Conservation (phyloP, 37 sponge, comb jelly and placozoan species). For the Aplysina aerophoba region DNA sequence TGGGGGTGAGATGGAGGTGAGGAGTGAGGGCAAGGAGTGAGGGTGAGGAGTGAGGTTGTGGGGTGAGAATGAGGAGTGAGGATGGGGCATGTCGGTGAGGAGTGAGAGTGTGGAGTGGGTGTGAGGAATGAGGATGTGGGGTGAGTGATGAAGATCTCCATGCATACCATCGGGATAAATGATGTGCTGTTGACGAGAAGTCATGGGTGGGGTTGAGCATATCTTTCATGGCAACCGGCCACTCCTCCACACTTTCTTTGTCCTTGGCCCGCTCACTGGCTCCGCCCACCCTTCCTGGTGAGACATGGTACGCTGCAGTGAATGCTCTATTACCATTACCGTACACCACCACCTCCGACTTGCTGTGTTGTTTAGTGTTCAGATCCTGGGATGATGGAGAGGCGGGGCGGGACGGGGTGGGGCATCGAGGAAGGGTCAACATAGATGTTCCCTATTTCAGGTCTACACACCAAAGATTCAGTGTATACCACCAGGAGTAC, state of each 20-base stretch:
- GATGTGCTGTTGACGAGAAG: slow-evolving; percentile 79
- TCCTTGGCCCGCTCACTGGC: neutral
- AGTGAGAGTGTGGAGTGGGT: neutral
- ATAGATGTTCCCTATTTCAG: no score
- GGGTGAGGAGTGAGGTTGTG: slow-evolving; percentile 12
- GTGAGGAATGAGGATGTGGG: neutral
- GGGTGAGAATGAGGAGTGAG: neutral
- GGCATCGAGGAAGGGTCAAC: no score
- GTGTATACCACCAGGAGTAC: no score
- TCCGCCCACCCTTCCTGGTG: neutral
- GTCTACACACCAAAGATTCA: no score
- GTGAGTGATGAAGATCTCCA: neutral
- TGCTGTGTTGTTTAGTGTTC: slow-evolving; percentile 58
- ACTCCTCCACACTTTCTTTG: slow-evolving; percentile 27
- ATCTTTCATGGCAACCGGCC: slow-evolving; percentile 58
- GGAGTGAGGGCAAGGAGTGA: no score
- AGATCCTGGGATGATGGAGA: neutral
- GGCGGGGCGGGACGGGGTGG: no score
- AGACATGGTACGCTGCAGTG: slow-evolving; percentile 53
- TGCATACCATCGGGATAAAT: slow-evolving; percentile 78
- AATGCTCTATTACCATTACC: slow-evolving; percentile 53
- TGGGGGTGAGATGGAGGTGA: no score
- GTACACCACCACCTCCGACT: slow-evolving; percentile 68
- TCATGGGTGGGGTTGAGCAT: slow-evolving; percentile 69
- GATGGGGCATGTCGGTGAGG: neutral